phyloP scores from a whole-genome alignment of 2,113 vertebrate genomes.

The human (Homo sapiens) region DNA sequence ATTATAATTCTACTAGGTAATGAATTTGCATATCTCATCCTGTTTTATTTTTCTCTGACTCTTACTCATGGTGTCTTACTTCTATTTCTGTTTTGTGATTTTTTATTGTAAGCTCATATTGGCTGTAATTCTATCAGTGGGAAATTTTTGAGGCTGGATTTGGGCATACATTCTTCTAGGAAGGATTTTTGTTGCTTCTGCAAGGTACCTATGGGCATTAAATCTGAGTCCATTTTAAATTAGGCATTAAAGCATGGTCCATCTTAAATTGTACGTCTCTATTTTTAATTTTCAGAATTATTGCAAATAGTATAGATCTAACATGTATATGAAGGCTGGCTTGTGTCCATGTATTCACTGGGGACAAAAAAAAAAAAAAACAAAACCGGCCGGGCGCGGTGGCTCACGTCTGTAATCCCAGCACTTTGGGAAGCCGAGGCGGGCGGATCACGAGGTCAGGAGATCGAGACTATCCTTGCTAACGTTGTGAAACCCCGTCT shows the following conservation, averaged over 20 bases:
- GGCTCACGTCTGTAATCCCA: no score
- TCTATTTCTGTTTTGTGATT: not conserved
- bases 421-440: no score
- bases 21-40: not conserved
- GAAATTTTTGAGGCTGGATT: not conserved
- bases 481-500: no score
- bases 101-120: not conserved
- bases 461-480: no score
- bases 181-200: not conserved
- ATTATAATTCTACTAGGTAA: not conserved
- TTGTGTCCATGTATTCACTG: not conserved
- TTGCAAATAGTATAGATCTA: not conserved
- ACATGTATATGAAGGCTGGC: not conserved
- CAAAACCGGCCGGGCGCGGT: no score
- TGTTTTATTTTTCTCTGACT: not conserved
- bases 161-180: not conserved
- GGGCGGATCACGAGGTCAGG: no score
- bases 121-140: not conserved
- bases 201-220: not conserved
- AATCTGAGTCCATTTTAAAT: slow-evolving; percentile 31
- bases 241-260: not conserved
- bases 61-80: not conserved
- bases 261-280: not conserved
- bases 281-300: not conserved
- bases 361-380: not conserved